A percentile compares a stretch with the other conserved stretches of the same genome.
These are phyloP conservation scores for Drosophila eugracilis DNA, from an alignment of 1,140 invertebrate genomes.

Conservation along the genomic window DNA sequence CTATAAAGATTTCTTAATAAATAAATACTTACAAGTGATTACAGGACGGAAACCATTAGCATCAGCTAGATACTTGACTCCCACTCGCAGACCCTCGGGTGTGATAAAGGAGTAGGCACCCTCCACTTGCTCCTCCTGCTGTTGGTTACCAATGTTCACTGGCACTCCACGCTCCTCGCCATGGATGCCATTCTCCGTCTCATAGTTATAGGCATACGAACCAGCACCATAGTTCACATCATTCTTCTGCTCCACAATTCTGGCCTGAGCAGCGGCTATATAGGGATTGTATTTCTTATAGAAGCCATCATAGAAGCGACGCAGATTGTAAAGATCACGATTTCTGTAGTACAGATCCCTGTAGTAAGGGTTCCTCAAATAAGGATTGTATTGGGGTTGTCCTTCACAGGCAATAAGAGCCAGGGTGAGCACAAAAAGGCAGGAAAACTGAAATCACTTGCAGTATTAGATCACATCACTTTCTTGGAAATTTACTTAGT, in stretches of 20 bases:
- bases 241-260: conserved; percentile 59
- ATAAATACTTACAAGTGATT: conserved; percentile 69
- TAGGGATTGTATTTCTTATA: conserved; percentile 76
- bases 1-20: neutral
- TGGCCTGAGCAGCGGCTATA: conserved; percentile 61
- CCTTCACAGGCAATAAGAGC: conserved; percentile 51
- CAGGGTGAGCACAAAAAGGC: conserved; percentile 46
- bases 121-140: conserved; percentile 68
- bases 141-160: conserved; percentile 78
- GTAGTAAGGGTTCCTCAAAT: conserved; percentile 59
- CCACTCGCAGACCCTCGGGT: conserved; percentile 74
- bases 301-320: conserved; percentile 75
- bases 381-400: conserved; percentile 63
- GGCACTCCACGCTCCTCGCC: conserved; percentile 85
- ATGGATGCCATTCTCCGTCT: conserved; percentile 87
- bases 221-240: conserved; percentile 57
- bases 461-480: conserved; percentile 16
- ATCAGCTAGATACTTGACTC: conserved; percentile 75
- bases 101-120: conserved; percentile 76
- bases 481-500: neutral
- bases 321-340: conserved; percentile 73
- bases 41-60: conserved; percentile 76
- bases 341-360: conserved; percentile 72
- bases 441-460: conserved; percentile 46
- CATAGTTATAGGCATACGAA: conserved; percentile 67